These are phyloP conservation scores for Synanthedon tipuliformis DNA, from an alignment of 2,888 invertebrate genomes.

Conservation along the genomic window DNA sequence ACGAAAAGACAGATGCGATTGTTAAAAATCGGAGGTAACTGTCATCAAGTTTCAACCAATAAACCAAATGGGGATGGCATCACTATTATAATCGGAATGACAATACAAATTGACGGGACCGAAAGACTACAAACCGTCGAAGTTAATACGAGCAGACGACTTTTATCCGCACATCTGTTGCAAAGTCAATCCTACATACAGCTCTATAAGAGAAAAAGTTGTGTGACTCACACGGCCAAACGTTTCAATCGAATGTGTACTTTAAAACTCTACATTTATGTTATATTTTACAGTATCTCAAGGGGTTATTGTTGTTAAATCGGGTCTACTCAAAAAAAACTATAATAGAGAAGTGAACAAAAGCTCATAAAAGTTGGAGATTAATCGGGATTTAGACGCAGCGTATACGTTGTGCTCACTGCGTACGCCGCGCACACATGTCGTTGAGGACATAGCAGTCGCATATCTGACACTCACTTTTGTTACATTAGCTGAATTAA, in stretches of 20 bases:
- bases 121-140: slow-evolving; percentile 62
- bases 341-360: slow-evolving; percentile 58
- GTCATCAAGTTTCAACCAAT: slow-evolving; percentile 64
- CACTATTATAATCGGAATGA: slow-evolving; percentile 66
- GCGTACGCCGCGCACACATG: too few relatives aligned
- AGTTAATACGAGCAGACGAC: slow-evolving; percentile 43
- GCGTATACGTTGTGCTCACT: too few relatives aligned
- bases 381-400: slow-evolving; percentile 64
- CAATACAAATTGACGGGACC: slow-evolving; percentile 69
- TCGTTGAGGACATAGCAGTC: too few relatives aligned
- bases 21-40: slow-evolving; percentile 50
- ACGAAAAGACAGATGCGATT: slow-evolving; percentile 27
- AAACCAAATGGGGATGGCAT: slow-evolving; percentile 57
- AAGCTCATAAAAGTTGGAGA: slow-evolving; percentile 65
- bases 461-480: too few relatives aligned
- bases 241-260: not conserved
- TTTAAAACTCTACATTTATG: not conserved
- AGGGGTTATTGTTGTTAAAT: slow-evolving; percentile 29
- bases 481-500: too few relatives aligned
- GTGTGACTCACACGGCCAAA: not conserved
- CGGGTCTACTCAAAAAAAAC: slow-evolving; percentile 32
- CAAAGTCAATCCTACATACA: slow-evolving; percentile 16
- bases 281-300: not conserved
- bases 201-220: slow-evolving; percentile 9
- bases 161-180: slow-evolving; percentile 6